Evolutionary conservation across 2,113 vertebrate species (phyloP).

Genomic region (Muscicapa adusta): DNA sequence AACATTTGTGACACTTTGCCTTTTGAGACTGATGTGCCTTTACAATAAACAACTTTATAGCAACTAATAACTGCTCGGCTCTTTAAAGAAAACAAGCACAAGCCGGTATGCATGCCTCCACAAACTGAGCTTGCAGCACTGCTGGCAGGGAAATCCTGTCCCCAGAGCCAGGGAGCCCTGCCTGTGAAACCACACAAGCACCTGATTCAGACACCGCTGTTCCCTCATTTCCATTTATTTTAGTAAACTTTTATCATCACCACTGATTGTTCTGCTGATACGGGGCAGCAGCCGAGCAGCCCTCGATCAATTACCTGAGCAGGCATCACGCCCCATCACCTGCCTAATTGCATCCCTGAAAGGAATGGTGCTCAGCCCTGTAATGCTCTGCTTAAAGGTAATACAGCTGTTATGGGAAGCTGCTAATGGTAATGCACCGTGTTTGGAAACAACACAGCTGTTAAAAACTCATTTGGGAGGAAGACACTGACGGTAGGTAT

Average conservation of each 20-base stretch:
- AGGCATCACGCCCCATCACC: not conserved
- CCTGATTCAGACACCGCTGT: accelerated
- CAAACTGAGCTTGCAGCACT: not conserved
- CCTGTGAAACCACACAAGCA: not conserved
- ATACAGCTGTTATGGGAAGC: not conserved
- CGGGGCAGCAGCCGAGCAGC: not conserved
- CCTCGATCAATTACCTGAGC: not conserved
- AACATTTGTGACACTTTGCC: too few species aligned
- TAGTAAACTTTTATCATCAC: not conserved
- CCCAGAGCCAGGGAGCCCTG: accelerated
- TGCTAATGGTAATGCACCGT: not conserved
- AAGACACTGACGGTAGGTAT: not conserved
- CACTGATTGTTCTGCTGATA: not conserved
- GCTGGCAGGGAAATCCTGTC: not conserved
- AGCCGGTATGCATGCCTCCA: not conserved
- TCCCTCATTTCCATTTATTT: not conserved
- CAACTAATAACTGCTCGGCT: too few species aligned
- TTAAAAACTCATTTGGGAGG: slow-evolving; percentile 17
- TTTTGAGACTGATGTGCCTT: too few species aligned
- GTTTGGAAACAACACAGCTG: not conserved
- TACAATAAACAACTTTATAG: too few species aligned
- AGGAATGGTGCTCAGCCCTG: not conserved
- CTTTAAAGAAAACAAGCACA: too few species aligned
- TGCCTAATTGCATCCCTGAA: not conserved
- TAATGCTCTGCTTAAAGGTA: not conserved